Percentiles rank a stretch among this genome's conserved stretches.
Evolutionary conservation across 2,113 vertebrate species (phyloP).

Genomic region (Proterorhinus semilunaris): DNA sequence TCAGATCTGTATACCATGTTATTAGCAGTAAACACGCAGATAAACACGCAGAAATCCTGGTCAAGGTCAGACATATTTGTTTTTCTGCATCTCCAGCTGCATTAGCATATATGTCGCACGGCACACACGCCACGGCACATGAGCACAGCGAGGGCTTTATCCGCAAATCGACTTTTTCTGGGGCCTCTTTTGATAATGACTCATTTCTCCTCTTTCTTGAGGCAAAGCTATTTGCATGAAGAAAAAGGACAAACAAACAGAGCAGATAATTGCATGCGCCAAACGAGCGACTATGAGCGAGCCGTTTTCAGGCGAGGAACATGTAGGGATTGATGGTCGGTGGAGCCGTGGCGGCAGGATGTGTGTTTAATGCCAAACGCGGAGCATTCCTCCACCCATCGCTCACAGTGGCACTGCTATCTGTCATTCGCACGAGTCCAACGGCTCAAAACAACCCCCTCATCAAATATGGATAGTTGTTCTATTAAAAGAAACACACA

Average conservation of each 20-base stretch:
- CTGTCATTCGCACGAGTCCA: slow-evolving; percentile 32
- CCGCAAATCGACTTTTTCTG: slow-evolving; percentile 25
- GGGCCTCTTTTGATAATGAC: slow-evolving; percentile 36
- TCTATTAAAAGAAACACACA: slow-evolving; percentile 54
- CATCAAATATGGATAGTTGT: slow-evolving; percentile 62
- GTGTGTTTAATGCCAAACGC: neutral
- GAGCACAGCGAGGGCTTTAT: slow-evolving; percentile 24
- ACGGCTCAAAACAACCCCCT: slow-evolving; percentile 34
- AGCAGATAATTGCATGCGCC: slow-evolving; percentile 35
- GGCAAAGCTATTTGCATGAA: slow-evolving; percentile 40
- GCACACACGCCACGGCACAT: slow-evolving; percentile 15
- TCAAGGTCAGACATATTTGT: slow-evolving; percentile 12
- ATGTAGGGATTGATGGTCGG: slow-evolving; percentile 22
- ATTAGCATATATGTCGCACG: slow-evolving; percentile 14
- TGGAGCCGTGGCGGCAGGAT: slow-evolving; percentile 1
- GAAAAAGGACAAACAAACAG: slow-evolving; percentile 50
- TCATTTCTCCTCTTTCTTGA: slow-evolving; percentile 25
- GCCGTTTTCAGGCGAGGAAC: slow-evolving; percentile 22
- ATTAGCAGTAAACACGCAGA: slow-evolving; percentile 4
- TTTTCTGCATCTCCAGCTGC: neutral
- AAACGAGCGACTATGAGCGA: slow-evolving; percentile 35
- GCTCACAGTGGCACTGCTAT: slow-evolving; percentile 24
- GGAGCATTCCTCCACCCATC: neutral
- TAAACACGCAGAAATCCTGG: slow-evolving; percentile 1
- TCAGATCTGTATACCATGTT: slow-evolving; percentile 4